Evolutionary conservation across 1,140 invertebrate genomes (phyloP).

Genomic region (Philopotamus ludificatus): DNA sequence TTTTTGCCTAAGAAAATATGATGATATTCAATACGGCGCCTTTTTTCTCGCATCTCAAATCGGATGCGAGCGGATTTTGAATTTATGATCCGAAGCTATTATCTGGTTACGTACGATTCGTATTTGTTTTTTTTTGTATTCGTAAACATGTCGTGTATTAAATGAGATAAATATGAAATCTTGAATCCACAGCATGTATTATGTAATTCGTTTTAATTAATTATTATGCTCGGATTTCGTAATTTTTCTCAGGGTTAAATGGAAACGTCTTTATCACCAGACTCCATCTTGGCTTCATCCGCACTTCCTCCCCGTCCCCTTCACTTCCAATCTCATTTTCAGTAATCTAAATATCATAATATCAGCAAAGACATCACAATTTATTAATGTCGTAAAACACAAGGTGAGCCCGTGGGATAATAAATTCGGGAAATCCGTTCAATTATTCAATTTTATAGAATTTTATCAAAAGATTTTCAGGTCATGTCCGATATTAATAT

Average conservation of each 20-base stretch:
- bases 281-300: slow-evolving; percentile 29
- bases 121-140: background rate
- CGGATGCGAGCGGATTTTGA: no score
- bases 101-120: background rate
- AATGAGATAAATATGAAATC: background rate
- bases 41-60: no score
- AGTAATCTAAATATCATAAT: slow-evolving; percentile 36
- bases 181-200: background rate
- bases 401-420: no score
- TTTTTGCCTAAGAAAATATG: background rate
- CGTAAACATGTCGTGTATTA: background rate
- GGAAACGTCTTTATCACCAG: slow-evolving; percentile 29
- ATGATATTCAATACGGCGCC: background rate
- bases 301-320: slow-evolving; percentile 18
- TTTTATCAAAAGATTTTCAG: no score
- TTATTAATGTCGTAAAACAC: slow-evolving; percentile 19
- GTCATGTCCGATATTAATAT: no score
- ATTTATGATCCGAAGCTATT: no score
- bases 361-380: slow-evolving; percentile 19
- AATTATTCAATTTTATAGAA: no score
- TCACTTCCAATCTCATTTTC: slow-evolving; percentile 33
- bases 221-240: background rate
- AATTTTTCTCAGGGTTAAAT: slow-evolving; percentile 3
- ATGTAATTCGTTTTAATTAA: background rate
- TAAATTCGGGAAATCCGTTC: no score